These are phyloP conservation scores for Microctonus aethiopoides DNA, from an alignment of 2,888 invertebrate genomes.

Conservation along the genomic window DNA sequence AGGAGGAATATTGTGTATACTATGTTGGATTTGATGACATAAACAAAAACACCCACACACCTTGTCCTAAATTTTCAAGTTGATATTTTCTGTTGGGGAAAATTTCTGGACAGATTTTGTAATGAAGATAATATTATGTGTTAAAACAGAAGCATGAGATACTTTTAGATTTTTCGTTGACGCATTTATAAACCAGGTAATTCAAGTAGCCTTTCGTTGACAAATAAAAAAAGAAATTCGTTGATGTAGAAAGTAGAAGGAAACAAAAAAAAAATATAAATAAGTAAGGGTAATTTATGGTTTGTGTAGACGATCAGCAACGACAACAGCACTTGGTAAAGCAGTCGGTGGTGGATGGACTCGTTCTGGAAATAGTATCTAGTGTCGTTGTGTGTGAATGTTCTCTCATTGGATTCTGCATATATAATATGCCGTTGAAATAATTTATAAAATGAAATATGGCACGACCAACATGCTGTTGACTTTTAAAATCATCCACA, in stretches of 20 bases:
- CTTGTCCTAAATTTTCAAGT: background rate
- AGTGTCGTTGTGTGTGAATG: conserved; percentile 35
- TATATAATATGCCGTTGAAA: conserved; percentile 36
- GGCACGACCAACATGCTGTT: no score
- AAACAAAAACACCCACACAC: background rate
- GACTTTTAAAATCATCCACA: no score
- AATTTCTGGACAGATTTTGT: background rate
- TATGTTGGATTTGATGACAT: background rate
- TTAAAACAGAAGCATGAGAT: background rate
- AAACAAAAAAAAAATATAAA: conserved; percentile 10
- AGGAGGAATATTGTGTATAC: background rate
- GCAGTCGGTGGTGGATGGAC: conserved; percentile 15
- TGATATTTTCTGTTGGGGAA: background rate
- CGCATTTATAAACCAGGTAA: conserved; percentile 8
- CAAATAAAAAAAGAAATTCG: conserved; percentile 1
- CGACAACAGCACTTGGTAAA: conserved; percentile 13
- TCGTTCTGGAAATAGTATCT: conserved; percentile 51
- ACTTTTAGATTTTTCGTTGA: background rate
- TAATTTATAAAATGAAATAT: background rate
- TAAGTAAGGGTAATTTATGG: conserved; percentile 24
- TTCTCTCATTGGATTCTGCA: conserved; percentile 32
- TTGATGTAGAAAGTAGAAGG: no score
- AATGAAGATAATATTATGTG: background rate
- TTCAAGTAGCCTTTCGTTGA: background rate
- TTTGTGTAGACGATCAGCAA: conserved; percentile 34